Evolutionary conservation across 2,797 vertebrate genomes (phyloP).

Genomic region (Heterohyrax brucei): DNA sequence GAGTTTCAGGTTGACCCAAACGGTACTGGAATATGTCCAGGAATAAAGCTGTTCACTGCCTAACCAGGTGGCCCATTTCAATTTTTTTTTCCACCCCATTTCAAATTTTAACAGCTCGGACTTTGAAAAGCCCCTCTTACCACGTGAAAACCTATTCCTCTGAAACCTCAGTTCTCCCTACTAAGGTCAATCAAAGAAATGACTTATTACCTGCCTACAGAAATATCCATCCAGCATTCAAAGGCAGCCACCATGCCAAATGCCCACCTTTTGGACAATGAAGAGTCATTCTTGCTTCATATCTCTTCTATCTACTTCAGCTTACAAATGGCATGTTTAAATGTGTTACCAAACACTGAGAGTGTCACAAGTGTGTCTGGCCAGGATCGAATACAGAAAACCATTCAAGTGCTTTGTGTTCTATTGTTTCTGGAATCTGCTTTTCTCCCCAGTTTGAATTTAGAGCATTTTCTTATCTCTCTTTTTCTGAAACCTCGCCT

Average conservation of each 20-base stretch:
- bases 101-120: not conserved
- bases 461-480: not conserved
- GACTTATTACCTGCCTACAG: not conserved
- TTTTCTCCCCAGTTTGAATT: not conserved
- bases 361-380: rapidly evolving
- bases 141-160: not conserved
- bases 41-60: not conserved
- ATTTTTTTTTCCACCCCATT: not conserved
- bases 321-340: not conserved
- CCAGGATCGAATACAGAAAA: rapidly evolving
- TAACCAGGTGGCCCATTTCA: rapidly evolving
- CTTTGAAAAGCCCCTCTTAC: not conserved
- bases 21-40: not conserved
- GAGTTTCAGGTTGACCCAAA: not conserved
- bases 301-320: not conserved
- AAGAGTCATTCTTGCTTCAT: not conserved
- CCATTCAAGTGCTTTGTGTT: not conserved
- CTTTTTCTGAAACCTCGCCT: not conserved
- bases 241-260: not conserved
- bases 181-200: not conserved
- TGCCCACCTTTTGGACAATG: rapidly evolving
- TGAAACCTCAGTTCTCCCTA: not conserved
- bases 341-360: no score
- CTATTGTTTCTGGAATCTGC: not conserved
- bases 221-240: not conserved